Percentiles rank a stretch among this genome's conserved stretches.
phyloP scores from a whole-genome alignment of 1,140 invertebrate species.

The Portunus trituberculatus region DNA sequence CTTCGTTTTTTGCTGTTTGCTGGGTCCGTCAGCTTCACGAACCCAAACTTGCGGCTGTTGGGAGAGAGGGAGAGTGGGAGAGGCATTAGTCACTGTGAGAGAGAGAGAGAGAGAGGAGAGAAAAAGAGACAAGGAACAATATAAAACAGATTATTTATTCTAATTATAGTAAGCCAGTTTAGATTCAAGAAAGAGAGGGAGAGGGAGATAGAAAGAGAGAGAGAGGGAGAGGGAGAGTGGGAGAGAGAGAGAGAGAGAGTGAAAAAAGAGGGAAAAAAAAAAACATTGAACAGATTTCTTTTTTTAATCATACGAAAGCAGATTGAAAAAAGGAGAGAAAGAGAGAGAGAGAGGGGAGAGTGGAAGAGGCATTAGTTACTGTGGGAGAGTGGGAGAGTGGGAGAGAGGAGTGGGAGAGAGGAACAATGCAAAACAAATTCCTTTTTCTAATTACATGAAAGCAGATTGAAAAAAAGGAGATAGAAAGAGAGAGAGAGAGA shows the following conservation, averaged over 20 bases:
- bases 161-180: too few relatives aligned
- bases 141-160: too few relatives aligned
- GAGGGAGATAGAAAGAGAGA: neutral
- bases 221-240: neutral
- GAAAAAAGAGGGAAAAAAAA: too few relatives aligned
- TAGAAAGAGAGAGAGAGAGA: slow-evolving; percentile 36
- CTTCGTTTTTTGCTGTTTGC: slow-evolving; percentile 89
- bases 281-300: too few relatives aligned
- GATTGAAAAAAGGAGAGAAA: neutral
- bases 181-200: neutral
- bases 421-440: too few relatives aligned
- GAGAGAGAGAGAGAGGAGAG: neutral
- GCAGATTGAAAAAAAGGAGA: too few relatives aligned
- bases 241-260: neutral
- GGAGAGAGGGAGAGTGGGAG: slow-evolving; percentile 34
- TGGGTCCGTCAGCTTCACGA: slow-evolving; percentile 87
- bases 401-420: neutral
- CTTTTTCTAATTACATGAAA: too few relatives aligned
- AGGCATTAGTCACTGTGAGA: neutral
- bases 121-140: neutral
- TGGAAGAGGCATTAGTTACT: too few relatives aligned
- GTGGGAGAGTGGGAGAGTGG: too few relatives aligned
- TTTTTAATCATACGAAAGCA: too few relatives aligned
- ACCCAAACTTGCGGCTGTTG: slow-evolving; percentile 92
- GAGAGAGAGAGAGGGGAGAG: neutral